Percentiles rank a stretch among this genome's conserved stretches.
These are phyloP conservation scores for Amphibalanus amphitrite DNA, from an alignment of 1,140 invertebrate genomes.

Conservation along the genomic window DNA sequence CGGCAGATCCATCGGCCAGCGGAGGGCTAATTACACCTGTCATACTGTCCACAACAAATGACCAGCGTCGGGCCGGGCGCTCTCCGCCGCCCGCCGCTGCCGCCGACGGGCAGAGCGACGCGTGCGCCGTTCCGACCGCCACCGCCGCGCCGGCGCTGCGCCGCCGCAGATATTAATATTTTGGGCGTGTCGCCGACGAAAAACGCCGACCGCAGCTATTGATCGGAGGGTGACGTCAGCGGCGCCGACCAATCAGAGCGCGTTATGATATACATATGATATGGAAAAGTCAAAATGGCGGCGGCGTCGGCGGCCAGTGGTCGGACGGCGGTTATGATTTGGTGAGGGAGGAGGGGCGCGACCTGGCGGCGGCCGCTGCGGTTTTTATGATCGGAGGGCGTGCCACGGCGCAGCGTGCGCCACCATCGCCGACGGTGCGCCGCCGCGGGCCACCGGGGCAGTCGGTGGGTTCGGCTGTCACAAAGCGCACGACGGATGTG, in stretches of 20 bases:
- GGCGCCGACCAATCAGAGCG: not conserved
- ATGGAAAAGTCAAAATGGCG: constrained; percentile 1
- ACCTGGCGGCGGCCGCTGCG: not conserved
- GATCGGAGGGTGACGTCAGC: not conserved
- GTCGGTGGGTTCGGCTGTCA: not conserved
- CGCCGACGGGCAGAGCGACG: too few species aligned
- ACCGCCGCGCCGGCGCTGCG: too few species aligned
- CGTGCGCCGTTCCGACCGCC: too few species aligned
- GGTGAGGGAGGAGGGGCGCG: too few species aligned
- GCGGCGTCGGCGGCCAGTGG: not conserved
- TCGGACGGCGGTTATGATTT: not conserved
- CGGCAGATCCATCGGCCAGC: not conserved
- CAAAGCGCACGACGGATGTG: not conserved
- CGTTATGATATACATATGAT: not conserved
- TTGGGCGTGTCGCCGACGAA: not conserved
- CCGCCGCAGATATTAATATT: not conserved
- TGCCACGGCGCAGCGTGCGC: too few species aligned
- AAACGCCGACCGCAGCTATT: constrained; percentile 1
- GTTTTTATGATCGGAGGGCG: not conserved
- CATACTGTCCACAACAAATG: constrained; percentile 1
- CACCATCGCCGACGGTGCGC: too few species aligned
- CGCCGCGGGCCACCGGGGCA: too few species aligned
- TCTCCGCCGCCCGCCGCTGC: not conserved
- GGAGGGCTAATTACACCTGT: not conserved
- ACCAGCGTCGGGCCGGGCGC: not conserved